Base-by-base conservation (phyloP, 2,113 vertebrate genomes). In the Isichthys henryi region DNA sequence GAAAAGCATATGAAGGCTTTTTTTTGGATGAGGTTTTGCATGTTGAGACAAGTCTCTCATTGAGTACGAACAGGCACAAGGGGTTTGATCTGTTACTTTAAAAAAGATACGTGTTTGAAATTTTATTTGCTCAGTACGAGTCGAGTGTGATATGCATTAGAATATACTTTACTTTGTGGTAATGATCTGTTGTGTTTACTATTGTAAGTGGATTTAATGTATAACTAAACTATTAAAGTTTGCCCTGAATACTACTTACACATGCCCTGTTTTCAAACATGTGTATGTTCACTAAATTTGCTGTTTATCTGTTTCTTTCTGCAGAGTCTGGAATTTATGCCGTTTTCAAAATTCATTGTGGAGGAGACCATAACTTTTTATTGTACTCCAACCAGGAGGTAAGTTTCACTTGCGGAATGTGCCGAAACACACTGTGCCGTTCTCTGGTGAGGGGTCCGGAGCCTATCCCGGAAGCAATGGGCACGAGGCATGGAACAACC, bases 361-460 rank as follows among this genome's bases (percentile, higher is more conserved):
- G 98, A 94, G 98, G 97, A 92, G 97, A 99, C 94, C 98, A 99
- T 90, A 97, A 97, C 66, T 98, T 99, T 94, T 95, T 98, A 87
- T 94, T 98, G 93, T 97, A 96, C 91, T 97, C 97, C 80, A 94
- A 95, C 93, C 94, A 95, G 0, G 96, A 97, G 97, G 98, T 99
- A 96, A 95, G 92, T 50, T 87, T 86, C 45, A 35, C 83, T 70
- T 10, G 23, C 5, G 5, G 52, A 70, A 45, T 70, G 82, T 43
- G 27, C 50, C 52, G 11, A 13, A 56, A 87, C 35, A 87, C 35
- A 21, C 17, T 35, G n/a, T 39, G 17, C 31, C 46, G 1, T 21
- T 49, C 17, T 39, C 15, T 88, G n/a, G n/a, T n/a, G n/a, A n/a
- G n/a, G n/a, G n/a, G n/a, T n/a, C n/a, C n/a, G n/a, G n/a, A n/a